Evolutionary conservation across 2,113 vertebrate genomes (phyloP), one percentile per base, ranked within the genome.

Genomic region (Acrocephalus kingi): DNA sequence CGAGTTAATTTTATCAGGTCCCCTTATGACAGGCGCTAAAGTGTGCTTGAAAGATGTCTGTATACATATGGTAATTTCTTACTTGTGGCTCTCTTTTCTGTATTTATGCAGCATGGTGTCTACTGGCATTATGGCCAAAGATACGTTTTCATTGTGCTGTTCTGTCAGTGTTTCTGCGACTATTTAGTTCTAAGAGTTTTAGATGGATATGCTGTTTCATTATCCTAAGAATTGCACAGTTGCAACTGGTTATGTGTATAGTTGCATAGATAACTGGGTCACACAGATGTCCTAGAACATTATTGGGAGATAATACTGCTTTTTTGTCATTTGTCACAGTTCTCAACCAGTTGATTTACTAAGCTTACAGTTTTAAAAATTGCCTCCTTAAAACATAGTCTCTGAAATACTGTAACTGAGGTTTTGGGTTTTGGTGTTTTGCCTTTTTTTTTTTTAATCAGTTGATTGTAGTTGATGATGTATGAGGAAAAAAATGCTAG

Each of bases 31-130:
- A 97, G 94, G 92, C 25, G 56, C 84, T 95, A 93, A 95, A 97
- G 68, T 69, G 68, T 90, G 90, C 83, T 95, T 93, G 69, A 95
- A 95, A 84, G 83, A 94, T 96, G 90, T 90, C 92, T 95, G 88
- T 92, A 79, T 97, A 93, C 96, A 95, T 95, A 96, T 96, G 93
- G 80, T 95, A 94, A 96, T 96, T 92, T 89, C 79, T 90, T 80
- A 90, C 75, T 96, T 90, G 90, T 87, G 92, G 64, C 49, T 92
- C 67, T 75, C 52, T 93, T 37, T 77, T 72, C 88, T 78, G 37
- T 89, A 55, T 94, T 92, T 94, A 81, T 93, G 75, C 83, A 81
- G 76, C 2, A 0, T 81, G 80, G 72, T 92, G 90, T 82, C 86
- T 94, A 56, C 76, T 20, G 56, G 73, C 66, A 49, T 75, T 92